A percentile compares a stretch with the other conserved stretches of the same genome.
Conservation (phyloP, 2,797 vertebrate species). For the Acanthurus leucopareius region DNA sequence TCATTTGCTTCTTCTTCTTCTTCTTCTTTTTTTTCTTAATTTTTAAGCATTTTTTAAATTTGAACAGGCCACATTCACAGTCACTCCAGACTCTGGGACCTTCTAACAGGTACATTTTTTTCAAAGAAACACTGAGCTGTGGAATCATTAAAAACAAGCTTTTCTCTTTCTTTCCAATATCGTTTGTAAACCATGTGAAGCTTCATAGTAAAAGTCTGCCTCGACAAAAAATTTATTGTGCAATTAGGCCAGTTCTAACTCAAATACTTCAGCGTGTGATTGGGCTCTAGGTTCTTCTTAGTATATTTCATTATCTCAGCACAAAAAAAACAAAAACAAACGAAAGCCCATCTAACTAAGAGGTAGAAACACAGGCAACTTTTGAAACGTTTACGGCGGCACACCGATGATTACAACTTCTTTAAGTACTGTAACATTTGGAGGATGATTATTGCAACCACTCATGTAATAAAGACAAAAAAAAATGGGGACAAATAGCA, state of each 20-base stretch:
- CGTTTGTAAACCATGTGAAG: conserved; percentile 58
- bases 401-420: conserved; percentile 90
- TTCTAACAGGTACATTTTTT: conserved; percentile 81
- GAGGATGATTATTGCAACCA: conserved; percentile 91
- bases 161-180: conserved; percentile 32
- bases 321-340: conserved; percentile 77
- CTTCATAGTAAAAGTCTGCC: conserved; percentile 37
- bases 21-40: neutral
- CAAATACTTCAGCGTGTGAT: conserved; percentile 89
- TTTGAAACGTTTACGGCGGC: conserved; percentile 86
- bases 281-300: conserved; percentile 70
- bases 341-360: conserved; percentile 92
- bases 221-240: conserved; percentile 80
- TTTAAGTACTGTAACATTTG: conserved; percentile 90
- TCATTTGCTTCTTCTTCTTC: neutral
- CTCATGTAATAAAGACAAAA: conserved; percentile 82
- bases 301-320: conserved; percentile 87
- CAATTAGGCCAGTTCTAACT: conserved; percentile 88
- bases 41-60: neutral
- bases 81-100: conserved; percentile 56
- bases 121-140: conserved; percentile 68
- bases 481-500: conserved; percentile 71
- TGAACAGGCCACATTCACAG: conserved; percentile 24
- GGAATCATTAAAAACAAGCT: conserved; percentile 22
- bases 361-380: conserved; percentile 98